phyloP scores from a whole-genome alignment of 2,888 invertebrate species.

The Anthophora plumipes region DNA sequence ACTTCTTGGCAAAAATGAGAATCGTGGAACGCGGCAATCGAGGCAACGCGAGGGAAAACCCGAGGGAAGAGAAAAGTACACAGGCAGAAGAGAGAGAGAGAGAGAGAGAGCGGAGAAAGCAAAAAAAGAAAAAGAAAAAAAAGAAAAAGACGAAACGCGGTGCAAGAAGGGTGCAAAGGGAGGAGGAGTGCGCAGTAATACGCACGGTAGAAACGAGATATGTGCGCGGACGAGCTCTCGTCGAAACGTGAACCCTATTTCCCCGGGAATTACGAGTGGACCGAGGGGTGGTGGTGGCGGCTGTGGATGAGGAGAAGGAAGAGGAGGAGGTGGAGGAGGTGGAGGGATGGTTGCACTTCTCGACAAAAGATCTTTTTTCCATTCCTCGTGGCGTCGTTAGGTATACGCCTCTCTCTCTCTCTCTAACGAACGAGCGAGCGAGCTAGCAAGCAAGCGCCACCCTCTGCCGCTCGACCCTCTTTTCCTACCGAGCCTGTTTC shows the following conservation, averaged over 20 bases:
- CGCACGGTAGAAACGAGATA: slow-evolving; percentile 52
- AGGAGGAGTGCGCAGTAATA: slow-evolving; percentile 35
- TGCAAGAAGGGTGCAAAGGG: neutral
- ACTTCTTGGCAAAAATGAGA: neutral
- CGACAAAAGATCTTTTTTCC: slow-evolving; percentile 71
- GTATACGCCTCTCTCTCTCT: slow-evolving; percentile 42
- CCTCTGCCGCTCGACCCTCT: slow-evolving; percentile 29
- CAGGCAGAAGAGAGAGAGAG: neutral
- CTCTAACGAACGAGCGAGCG: slow-evolving; percentile 26
- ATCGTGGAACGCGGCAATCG: neutral
- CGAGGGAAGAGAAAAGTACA: neutral
- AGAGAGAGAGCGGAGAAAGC: neutral
- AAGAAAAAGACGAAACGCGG: neutral
- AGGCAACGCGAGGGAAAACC: neutral
- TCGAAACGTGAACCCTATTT: slow-evolving; percentile 70
- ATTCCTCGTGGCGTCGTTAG: slow-evolving; percentile 59
- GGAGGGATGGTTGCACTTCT: slow-evolving; percentile 60
- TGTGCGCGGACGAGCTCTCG: slow-evolving; percentile 57
- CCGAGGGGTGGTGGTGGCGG: slow-evolving; percentile 11
- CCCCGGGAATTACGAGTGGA: slow-evolving; percentile 68
- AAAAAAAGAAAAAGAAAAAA: neutral
- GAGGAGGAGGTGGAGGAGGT: slow-evolving; percentile 18
- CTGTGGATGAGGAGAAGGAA: neutral
- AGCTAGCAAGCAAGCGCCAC: too few relatives aligned
- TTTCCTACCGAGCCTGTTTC: slow-evolving; percentile 3